phyloP scores from a whole-genome alignment of 2,888 invertebrate species.

The Xiphydria camelus region DNA sequence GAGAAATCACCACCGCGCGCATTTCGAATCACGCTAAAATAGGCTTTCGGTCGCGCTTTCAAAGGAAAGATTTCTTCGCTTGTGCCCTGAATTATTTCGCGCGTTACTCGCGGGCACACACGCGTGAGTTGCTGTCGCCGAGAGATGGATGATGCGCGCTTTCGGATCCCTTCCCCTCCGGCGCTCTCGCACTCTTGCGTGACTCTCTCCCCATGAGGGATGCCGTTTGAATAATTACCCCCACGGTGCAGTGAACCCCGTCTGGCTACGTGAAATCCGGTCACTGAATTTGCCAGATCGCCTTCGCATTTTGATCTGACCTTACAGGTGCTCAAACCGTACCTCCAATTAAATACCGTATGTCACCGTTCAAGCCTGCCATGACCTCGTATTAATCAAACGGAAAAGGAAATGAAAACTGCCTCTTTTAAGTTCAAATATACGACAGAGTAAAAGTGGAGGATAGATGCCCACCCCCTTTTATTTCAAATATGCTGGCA shows the following conservation, averaged over 20 bases:
- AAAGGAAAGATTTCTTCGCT: conserved; percentile 36
- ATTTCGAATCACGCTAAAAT: too few relatives aligned
- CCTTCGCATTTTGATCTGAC: conserved; percentile 42
- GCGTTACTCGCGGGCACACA: conserved; percentile 37
- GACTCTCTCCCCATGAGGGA: conserved; percentile 46
- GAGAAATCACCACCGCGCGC: too few relatives aligned
- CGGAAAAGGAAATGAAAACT: too few relatives aligned
- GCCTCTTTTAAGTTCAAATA: too few relatives aligned
- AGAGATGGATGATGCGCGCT: conserved; percentile 49
- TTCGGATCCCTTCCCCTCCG: conserved; percentile 16
- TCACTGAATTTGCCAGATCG: conserved; percentile 43
- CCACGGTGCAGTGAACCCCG: conserved; percentile 47
- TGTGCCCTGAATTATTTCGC: conserved; percentile 42
- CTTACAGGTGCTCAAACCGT: conserved; percentile 40
- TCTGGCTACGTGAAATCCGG: conserved; percentile 50
- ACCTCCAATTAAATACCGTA: too few relatives aligned
- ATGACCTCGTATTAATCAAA: too few relatives aligned
- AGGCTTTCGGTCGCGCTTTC: too few relatives aligned
- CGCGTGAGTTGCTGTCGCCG: conserved; percentile 33
- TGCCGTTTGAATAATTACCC: conserved; percentile 57
- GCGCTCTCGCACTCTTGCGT: conserved; percentile 32
- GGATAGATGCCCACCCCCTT: too few relatives aligned
- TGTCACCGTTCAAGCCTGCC: too few relatives aligned
- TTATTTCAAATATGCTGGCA: too few relatives aligned
- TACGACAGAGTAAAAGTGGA: too few relatives aligned